phyloP scores from a whole-genome alignment of 2,888 invertebrate species.

The Herminia tarsipennalis region DNA sequence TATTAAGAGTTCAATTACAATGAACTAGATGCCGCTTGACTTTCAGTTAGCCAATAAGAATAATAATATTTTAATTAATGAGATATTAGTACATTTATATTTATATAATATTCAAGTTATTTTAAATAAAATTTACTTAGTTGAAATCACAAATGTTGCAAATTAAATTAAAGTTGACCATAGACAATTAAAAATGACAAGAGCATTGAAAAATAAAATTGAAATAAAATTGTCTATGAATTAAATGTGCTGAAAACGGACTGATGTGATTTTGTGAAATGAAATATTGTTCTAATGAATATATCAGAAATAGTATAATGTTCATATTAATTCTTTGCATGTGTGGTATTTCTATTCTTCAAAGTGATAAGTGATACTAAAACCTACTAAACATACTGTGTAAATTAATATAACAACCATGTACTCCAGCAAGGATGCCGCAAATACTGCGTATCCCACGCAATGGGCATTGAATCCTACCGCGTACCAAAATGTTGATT shows the following conservation, averaged over 20 bases:
- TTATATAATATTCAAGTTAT: no score
- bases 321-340: conserved; percentile 10
- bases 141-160: conserved; percentile 2
- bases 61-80: no score
- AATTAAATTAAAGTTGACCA: conserved; percentile 8
- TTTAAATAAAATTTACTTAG: no score
- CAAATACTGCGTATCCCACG: conserved; percentile 87
- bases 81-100: background rate
- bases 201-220: conserved; percentile 13
- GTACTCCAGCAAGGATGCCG: conserved; percentile 87
- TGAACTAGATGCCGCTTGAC: conserved; percentile 3
- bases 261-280: conserved; percentile 17
- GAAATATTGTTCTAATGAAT: conserved; percentile 11
- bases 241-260: conserved; percentile 30
- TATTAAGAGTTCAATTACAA: background rate
- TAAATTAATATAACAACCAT: conserved; percentile 58
- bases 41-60: no score
- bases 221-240: conserved; percentile 23
- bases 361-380: conserved; percentile 24
- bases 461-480: conserved; percentile 94
- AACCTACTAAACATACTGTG: conserved; percentile 12
- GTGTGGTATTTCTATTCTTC: conserved; percentile 14
- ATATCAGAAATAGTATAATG: conserved; percentile 15
- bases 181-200: conserved; percentile 15
- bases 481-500: conserved; percentile 92